These are phyloP conservation scores for Toxotes chatareus DNA, from an alignment of 2,113 vertebrate genomes.

Conservation along the genomic window DNA sequence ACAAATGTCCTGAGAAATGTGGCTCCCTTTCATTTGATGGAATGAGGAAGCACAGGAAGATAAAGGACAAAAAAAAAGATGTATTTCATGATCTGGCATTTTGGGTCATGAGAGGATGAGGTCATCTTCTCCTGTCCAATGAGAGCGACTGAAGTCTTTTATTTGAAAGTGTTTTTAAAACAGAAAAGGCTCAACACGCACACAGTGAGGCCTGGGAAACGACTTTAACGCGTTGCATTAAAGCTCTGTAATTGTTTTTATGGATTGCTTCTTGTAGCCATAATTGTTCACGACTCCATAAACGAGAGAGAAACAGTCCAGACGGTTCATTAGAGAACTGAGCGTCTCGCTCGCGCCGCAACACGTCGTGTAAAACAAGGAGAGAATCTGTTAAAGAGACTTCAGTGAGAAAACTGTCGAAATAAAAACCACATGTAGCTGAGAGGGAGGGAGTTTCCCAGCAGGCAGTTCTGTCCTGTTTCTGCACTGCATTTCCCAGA, in stretches of 20 bases:
- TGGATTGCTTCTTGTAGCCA: slow-evolving; percentile 58
- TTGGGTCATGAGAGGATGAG: not conserved
- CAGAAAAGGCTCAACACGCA: slow-evolving; percentile 18
- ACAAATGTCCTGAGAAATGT: no score
- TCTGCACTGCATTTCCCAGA: slow-evolving; percentile 5
- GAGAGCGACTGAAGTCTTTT: not conserved
- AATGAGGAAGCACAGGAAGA: not conserved
- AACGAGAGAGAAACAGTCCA: slow-evolving; percentile 46
- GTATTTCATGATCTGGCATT: not conserved
- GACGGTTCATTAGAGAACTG: slow-evolving; percentile 35
- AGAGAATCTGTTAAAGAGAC: slow-evolving; percentile 29
- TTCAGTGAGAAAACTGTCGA: slow-evolving; percentile 6
- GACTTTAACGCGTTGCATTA: slow-evolving; percentile 45
- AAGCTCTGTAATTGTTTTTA: slow-evolving; percentile 61
- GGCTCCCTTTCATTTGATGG: not conserved
- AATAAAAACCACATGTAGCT: slow-evolving; percentile 25
- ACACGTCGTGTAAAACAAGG: slow-evolving; percentile 26
- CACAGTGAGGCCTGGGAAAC: slow-evolving; percentile 28
- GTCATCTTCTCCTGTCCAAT: not conserved
- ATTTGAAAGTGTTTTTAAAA: not conserved
- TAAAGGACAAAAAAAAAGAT: not conserved
- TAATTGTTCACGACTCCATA: slow-evolving; percentile 63
- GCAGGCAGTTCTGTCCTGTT: not conserved
- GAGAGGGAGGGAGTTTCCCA: not conserved
- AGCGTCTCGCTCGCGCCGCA: not conserved